These are phyloP conservation scores for Ciconia nigra DNA, from an alignment of 2,797 vertebrate species.

Conservation along the genomic window DNA sequence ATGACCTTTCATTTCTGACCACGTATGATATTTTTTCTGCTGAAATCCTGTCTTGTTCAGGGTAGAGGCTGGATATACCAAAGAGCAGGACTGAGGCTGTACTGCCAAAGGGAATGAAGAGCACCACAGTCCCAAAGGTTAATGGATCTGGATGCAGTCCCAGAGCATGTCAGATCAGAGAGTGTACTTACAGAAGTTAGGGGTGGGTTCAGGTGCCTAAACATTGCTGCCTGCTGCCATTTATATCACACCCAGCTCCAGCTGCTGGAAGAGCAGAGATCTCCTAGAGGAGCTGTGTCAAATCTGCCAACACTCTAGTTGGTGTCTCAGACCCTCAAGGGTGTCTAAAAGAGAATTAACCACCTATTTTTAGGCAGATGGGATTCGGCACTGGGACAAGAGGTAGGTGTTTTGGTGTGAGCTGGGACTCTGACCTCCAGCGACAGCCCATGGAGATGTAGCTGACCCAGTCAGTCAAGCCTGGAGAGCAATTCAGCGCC, in stretches of 20 bases:
- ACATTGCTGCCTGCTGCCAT: not conserved
- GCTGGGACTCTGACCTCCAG: not conserved
- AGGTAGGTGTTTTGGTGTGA: not conserved
- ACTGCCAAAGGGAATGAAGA: not conserved
- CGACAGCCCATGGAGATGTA: not conserved
- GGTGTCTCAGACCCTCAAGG: not conserved
- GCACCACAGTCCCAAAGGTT: not conserved
- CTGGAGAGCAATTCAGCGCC: rapidly evolving
- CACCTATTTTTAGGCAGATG: not conserved
- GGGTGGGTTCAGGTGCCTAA: not conserved
- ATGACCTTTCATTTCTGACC: not conserved
- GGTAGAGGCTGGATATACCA: not conserved
- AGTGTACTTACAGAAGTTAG: not conserved
- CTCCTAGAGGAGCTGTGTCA: not conserved
- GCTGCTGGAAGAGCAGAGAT: not conserved
- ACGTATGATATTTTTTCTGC: not conserved
- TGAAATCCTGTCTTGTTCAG: not conserved
- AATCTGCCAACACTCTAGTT: not conserved
- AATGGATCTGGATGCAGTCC: not conserved
- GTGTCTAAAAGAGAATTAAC: not conserved
- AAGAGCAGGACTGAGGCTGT: not conserved
- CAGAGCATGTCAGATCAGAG: not conserved
- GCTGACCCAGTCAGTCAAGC: not conserved
- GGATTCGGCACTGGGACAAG: rapidly evolving
- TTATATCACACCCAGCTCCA: not conserved